These are phyloP conservation scores for Euplagia quadripunctaria DNA, from an alignment of 2,888 invertebrate genomes.

Conservation along the genomic window DNA sequence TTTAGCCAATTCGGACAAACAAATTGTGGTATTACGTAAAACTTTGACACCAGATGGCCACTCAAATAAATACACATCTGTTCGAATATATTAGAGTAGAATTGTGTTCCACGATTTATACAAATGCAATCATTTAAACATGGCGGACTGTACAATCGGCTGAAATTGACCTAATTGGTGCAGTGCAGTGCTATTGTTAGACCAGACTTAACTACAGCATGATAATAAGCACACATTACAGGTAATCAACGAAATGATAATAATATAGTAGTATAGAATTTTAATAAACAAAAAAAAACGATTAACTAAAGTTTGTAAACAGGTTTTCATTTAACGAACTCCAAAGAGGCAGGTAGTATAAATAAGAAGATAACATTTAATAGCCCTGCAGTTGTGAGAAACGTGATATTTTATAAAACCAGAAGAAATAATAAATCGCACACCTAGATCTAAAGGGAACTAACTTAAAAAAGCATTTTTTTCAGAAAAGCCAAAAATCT, in stretches of 20 bases:
- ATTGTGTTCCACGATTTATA: slow-evolving; percentile 10
- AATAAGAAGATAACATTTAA: no score
- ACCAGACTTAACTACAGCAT: slow-evolving; percentile 16
- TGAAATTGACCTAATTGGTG: slow-evolving; percentile 48
- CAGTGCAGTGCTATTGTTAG: slow-evolving; percentile 39
- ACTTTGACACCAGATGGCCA: slow-evolving; percentile 9
- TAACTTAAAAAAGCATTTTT: no score
- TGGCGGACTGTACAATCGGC: slow-evolving; percentile 33
- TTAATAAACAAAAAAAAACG: neutral
- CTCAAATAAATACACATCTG: slow-evolving; percentile 8
- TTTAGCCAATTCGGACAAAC: slow-evolving; percentile 4
- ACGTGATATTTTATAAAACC: no score
- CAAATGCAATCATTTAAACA: slow-evolving; percentile 24
- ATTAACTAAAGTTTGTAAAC: neutral
- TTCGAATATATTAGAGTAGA: slow-evolving; percentile 14
- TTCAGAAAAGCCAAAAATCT: no score
- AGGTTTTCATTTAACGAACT: neutral
- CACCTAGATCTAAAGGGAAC: no score
- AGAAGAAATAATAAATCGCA: no score
- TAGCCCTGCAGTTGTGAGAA: no score
- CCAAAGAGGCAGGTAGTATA: neutral
- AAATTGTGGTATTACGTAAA: slow-evolving; percentile 9
- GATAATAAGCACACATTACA: slow-evolving; percentile 4
- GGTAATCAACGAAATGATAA: neutral
- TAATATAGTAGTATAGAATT: neutral